Percentiles rank a stretch among this genome's conserved stretches.
These are phyloP conservation scores for Hycleus phaleratus DNA, from an alignment of 1,140 invertebrate genomes.

Conservation along the genomic window DNA sequence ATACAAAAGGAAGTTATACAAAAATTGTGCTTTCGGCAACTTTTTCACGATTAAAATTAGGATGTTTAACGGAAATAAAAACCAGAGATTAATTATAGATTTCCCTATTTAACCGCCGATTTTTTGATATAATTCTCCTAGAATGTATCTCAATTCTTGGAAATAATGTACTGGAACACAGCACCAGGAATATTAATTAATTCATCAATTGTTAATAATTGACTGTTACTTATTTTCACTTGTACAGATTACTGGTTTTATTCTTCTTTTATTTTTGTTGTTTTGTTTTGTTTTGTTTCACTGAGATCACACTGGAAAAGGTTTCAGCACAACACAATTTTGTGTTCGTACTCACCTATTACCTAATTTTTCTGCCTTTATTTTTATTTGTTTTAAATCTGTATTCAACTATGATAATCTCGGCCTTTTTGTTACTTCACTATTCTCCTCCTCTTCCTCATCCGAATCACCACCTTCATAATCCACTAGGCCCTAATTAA, in stretches of 20 bases:
- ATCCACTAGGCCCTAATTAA: constrained; percentile 78
- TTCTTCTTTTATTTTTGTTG: too few species aligned
- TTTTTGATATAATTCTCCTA: too few species aligned
- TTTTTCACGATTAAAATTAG: neutral
- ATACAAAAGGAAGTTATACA: constrained; percentile 27
- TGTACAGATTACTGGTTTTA: neutral
- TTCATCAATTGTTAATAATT: constrained; percentile 19
- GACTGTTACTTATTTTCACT: constrained; percentile 24
- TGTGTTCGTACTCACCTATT: constrained; percentile 26
- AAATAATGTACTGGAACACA: constrained; percentile 5
- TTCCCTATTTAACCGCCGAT: too few species aligned
- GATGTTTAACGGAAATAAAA: too few species aligned
- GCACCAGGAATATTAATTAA: neutral
- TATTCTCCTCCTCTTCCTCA: constrained; percentile 66
- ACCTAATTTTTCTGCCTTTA: constrained; percentile 2
- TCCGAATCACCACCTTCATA: constrained; percentile 95
- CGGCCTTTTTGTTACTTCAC: constrained; percentile 51
- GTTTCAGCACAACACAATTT: too few species aligned
- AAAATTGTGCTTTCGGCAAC: constrained; percentile 19
- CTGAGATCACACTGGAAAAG: constrained; percentile 32
- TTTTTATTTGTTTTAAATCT: neutral
- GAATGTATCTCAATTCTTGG: too few species aligned
- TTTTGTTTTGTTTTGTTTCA: constrained; percentile 6
- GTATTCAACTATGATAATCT: constrained; percentile 49
- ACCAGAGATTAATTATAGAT: too few species aligned